Evolutionary conservation across 2,888 invertebrate species (phyloP), one percentile per base, ranked within the genome.

Genomic region (Loripinus fragilis): DNA sequence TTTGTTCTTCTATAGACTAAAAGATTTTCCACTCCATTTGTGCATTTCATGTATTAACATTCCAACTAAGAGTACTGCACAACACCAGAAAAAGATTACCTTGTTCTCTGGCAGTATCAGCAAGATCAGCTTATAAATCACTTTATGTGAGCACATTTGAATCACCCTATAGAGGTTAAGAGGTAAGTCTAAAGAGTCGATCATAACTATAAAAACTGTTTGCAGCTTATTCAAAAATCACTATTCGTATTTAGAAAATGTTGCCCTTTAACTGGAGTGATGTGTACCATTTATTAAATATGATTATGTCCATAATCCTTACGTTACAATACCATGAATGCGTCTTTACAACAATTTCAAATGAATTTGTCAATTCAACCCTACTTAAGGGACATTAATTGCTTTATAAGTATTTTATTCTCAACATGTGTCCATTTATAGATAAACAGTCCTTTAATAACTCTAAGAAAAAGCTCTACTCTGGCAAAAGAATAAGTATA

Each of bases 321-420:
- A 60, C 1, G 5, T 60, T 60, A 60, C 10, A 60, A n/a, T 17
- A 7, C 33, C 33, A 5, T 7, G 33, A 60, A 60, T 17, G 60
- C 1, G 10, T 7, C 33, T 60, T 23, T 60, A 60, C 15, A 33
- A 60, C 20, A 33, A 25, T n/a, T 33, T 17, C 5, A 60, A 8
- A 60, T 60, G 60, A 60, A 60, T 60, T 60, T 60, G 60, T 33
- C 60, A 60, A 33, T 60, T 33, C 33, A 60, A 60, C 33, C 10
- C 60, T 60, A 17, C 60, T 60, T 60, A 60, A 60, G 12, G 33
- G 33, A 33, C 10, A 33, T 60, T 33, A 7, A 60, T 33, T 60
- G 60, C 60, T 33, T 23, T 20, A 3, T 25, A 23, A 52, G 28
- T 25, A 52, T n/a, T 52, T 52, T 20, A 52, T 52, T 10, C 52